Evolutionary conservation across 2,113 vertebrate genomes (phyloP).

Genomic region (Pseudorasbora parva): DNA sequence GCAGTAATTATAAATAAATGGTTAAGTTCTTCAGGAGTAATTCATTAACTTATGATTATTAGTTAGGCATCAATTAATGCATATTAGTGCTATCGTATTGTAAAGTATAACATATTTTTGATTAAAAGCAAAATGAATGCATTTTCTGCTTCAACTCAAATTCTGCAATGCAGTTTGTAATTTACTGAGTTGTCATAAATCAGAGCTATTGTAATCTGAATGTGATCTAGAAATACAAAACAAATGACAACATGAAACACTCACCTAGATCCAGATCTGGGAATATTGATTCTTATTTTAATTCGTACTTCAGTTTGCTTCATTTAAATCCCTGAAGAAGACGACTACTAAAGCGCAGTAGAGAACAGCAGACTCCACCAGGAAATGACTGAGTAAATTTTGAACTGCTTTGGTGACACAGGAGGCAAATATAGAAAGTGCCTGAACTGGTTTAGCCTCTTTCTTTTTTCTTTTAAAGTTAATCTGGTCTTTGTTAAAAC

Average conservation of each 20-base stretch:
- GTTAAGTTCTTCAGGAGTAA: too few species aligned
- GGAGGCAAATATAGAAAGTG: neutral
- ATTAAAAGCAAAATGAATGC: neutral
- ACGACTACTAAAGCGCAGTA: neutral
- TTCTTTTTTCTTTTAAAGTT: neutral
- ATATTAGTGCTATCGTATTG: too few species aligned
- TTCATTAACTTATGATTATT: too few species aligned
- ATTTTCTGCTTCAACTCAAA: neutral
- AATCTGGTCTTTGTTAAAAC: too few species aligned
- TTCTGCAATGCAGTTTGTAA: neutral
- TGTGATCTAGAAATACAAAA: neutral
- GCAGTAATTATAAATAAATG: too few species aligned
- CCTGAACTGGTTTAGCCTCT: neutral
- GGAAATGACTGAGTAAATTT: neutral
- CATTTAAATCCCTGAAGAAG: neutral
- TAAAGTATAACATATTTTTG: too few species aligned
- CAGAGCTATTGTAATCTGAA: neutral
- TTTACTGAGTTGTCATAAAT: neutral
- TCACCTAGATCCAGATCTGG: constrained; percentile 16
- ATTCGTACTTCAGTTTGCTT: neutral
- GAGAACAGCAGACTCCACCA: neutral
- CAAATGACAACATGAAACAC: neutral
- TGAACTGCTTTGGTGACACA: neutral
- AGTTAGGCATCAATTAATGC: too few species aligned
- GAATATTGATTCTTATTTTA: neutral